These are phyloP conservation scores for Muricea muricata DNA, from an alignment of 92 coral and sea anemone species.

Conservation along the genomic window DNA sequence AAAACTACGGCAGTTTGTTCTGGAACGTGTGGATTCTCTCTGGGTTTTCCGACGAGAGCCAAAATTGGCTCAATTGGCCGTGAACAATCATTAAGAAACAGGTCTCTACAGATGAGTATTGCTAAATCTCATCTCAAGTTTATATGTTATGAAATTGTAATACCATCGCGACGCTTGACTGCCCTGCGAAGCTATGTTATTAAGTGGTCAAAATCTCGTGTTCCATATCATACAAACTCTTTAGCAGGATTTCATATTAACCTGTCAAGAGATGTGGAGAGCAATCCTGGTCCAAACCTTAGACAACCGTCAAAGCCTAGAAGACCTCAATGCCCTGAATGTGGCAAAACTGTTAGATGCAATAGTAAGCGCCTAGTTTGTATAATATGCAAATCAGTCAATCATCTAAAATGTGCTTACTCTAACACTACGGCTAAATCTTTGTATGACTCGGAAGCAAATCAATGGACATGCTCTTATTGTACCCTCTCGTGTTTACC, in stretches of 20 bases:
- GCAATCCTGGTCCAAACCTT: conserved; percentile 2
- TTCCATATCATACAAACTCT: neutral
- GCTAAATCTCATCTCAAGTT: no score
- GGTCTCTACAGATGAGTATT: no score
- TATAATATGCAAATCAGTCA: neutral
- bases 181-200: neutral
- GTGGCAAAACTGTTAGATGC: neutral
- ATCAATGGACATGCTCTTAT: neutral
- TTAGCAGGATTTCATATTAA: neutral
- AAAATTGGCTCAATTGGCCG: no score
- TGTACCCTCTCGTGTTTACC: neutral
- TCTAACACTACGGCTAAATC: no score
- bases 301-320: no score
- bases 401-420: no score
- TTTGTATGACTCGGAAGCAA: no score
- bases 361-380: neutral
- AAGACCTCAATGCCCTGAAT: neutral
- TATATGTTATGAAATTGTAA: no score
- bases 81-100: no score
- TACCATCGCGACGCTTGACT: neutral
- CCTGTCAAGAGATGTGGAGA: neutral
- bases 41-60: no score
- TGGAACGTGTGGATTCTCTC: no score
- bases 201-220: neutral
- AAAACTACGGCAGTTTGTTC: no score